phyloP scores from a whole-genome alignment of 2,797 vertebrate species.

The Dryobates pubescens region DNA sequence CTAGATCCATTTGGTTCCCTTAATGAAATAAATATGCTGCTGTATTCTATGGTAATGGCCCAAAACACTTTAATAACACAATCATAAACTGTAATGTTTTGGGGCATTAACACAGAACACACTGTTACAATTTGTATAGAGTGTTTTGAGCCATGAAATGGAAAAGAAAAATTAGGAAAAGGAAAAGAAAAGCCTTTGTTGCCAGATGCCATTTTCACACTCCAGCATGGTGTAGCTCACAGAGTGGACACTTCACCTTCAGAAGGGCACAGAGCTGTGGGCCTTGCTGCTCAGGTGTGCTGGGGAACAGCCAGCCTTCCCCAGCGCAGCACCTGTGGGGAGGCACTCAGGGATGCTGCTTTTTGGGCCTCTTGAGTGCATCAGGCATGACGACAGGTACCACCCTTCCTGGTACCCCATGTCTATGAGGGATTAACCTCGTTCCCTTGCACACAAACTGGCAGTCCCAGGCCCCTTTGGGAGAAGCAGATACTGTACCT shows the following conservation, averaged over 20 bases:
- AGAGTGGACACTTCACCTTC: not conserved
- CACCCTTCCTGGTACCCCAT: accelerated
- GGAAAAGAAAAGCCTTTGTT: not conserved
- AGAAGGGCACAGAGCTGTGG: not conserved
- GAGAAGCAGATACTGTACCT: not conserved
- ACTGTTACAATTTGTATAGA: not conserved
- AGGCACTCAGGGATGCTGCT: not conserved
- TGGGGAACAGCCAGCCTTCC: too few relatives aligned
- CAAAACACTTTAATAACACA: conserved; percentile 20
- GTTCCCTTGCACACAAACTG: not conserved
- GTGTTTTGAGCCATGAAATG: not conserved
- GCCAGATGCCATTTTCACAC: not conserved
- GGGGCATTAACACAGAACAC: not conserved
- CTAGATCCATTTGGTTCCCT: conserved; percentile 25
- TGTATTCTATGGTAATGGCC: conserved; percentile 24
- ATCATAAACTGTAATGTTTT: conserved; percentile 7
- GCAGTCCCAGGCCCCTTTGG: not conserved
- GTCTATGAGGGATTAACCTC: not conserved
- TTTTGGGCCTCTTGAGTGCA: not conserved
- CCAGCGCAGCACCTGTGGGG: not conserved
- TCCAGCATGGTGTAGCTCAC: not conserved
- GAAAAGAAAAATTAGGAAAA: not conserved
- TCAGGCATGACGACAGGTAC: not conserved
- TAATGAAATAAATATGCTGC: conserved; percentile 41
- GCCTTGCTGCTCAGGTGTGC: not conserved